phyloP scores from a whole-genome alignment of 2,113 vertebrate genomes.

The Nothocercus julius region DNA sequence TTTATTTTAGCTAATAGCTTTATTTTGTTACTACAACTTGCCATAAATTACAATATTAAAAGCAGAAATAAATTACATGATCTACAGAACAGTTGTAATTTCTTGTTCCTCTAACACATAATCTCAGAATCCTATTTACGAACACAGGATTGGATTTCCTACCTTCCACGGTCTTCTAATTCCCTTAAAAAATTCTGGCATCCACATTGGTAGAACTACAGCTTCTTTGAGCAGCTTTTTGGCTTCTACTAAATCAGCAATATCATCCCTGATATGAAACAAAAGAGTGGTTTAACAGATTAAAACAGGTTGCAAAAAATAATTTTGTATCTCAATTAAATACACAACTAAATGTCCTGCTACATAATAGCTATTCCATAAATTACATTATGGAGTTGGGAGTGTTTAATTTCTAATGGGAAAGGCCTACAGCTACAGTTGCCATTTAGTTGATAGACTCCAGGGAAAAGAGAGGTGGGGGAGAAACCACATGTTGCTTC shows the following conservation, averaged over 20 bases:
- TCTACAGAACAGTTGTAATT: not conserved
- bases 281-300: constrained; percentile 9
- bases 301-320: not conserved
- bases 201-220: constrained; percentile 98
- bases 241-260: constrained; percentile 94
- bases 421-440: not conserved
- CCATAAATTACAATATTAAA: not conserved
- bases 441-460: not conserved
- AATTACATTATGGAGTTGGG: not conserved
- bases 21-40: not conserved
- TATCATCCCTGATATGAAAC: constrained; percentile 87
- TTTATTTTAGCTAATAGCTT: not conserved
- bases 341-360: not conserved
- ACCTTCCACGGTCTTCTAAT: constrained; percentile 98
- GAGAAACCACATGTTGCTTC: not conserved
- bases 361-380: rapidly evolving
- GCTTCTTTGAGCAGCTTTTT: constrained; percentile 97
- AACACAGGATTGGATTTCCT: constrained; percentile 28
- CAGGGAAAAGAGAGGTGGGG: not conserved
- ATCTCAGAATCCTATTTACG: constrained; percentile 10
- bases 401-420: not conserved
- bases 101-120: not conserved
- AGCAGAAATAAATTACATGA: not conserved
- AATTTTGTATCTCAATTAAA: not conserved
- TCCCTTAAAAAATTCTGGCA: constrained; percentile 99